Conservation (phyloP, 2,888 invertebrate genomes). For the Siphlonurus alternatus region DNA sequence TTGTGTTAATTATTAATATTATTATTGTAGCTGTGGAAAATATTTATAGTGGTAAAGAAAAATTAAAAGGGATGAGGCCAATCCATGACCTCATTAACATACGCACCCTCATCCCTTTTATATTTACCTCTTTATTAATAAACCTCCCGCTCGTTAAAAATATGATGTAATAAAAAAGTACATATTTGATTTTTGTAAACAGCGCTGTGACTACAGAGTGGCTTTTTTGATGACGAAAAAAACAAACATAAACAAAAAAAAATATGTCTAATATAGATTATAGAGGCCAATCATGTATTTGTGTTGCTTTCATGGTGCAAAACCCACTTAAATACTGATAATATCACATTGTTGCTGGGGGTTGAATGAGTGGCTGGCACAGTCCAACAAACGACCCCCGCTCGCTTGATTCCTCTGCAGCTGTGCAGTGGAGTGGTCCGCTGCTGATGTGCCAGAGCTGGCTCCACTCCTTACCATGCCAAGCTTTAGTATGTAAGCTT, state of each 20-base stretch:
- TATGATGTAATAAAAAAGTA: background rate
- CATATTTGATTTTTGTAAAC: conserved; percentile 16
- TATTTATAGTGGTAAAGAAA: background rate
- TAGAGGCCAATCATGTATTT: conserved; percentile 8
- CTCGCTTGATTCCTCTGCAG: background rate
- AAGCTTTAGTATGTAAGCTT: conserved; percentile 2
- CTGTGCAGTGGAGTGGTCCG: background rate
- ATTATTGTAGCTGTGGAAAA: conserved; percentile 3
- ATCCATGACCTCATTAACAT: background rate
- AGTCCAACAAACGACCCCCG: background rate
- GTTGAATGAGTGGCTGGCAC: background rate
- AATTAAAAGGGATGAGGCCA: background rate
- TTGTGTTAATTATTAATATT: background rate
- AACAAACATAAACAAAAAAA: conserved; percentile 16
- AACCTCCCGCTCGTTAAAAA: background rate
- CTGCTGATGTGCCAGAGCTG: background rate
- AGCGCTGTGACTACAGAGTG: conserved; percentile 39
- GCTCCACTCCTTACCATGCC: background rate
- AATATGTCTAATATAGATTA: conserved; percentile 9
- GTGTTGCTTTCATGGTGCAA: conserved; percentile 10
- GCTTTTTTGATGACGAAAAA: conserved; percentile 30
- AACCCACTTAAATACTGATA: conserved; percentile 7
- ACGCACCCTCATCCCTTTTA: background rate
- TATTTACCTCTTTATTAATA: background rate
- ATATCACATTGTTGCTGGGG: background rate